phyloP scores from a whole-genome alignment of 2,888 invertebrate species.

The Venustoraphidia nigricollis region DNA sequence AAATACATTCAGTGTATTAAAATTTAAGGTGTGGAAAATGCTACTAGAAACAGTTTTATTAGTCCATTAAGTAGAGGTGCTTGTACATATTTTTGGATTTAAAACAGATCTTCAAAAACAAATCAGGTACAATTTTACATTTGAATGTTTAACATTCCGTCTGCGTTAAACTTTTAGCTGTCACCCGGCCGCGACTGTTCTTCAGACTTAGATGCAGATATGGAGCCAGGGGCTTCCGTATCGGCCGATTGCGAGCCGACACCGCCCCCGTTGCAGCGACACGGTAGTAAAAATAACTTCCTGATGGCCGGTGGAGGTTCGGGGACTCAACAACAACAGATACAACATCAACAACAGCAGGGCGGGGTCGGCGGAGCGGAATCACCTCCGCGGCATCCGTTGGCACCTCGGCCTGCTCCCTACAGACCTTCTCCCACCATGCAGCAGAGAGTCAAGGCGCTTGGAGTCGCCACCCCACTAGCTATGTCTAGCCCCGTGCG shows the following conservation, averaged over 20 bases:
- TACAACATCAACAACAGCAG: conserved; percentile 36
- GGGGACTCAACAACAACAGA: conserved; percentile 32
- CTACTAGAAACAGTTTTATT: too few species aligned
- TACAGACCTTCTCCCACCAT: conserved; percentile 63
- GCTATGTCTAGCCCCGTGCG: conserved; percentile 76
- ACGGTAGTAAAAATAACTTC: conserved; percentile 75
- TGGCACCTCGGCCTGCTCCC: conserved; percentile 25
- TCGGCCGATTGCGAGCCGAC: conserved; percentile 88
- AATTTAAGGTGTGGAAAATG: too few species aligned
- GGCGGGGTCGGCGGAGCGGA: conserved; percentile 22
- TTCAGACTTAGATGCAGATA: conserved; percentile 47
- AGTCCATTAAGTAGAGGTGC: too few species aligned
- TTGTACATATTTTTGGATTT: too few species aligned
- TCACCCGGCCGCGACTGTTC: conserved; percentile 71
- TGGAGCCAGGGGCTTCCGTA: conserved; percentile 81
- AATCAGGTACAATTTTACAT: too few species aligned
- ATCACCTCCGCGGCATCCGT: conserved; percentile 19
- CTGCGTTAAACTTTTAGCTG: conserved; percentile 34
- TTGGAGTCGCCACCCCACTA: conserved; percentile 78
- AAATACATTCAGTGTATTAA: too few species aligned
- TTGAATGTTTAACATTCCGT: not conserved
- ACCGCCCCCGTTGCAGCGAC: conserved; percentile 69
- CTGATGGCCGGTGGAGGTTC: conserved; percentile 52
- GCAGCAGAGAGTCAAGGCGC: conserved; percentile 79
- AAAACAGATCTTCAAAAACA: too few species aligned